phyloP scores from a whole-genome alignment of 2,888 invertebrate species.

The Cryptus armator region DNA sequence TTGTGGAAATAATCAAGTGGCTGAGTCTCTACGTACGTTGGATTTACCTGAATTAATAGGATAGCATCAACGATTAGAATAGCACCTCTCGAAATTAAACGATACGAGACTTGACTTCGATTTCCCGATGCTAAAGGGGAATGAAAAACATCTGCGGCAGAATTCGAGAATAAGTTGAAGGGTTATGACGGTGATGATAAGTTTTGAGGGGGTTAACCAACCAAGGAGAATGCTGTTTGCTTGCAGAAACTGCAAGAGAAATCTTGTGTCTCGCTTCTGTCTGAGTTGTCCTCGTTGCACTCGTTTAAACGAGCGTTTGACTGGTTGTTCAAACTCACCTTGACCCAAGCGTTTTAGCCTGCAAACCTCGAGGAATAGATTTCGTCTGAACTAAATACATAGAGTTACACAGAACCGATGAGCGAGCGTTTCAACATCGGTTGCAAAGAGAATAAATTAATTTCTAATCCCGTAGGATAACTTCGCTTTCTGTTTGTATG shows the following conservation, averaged over 20 bases:
- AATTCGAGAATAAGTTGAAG: constrained; percentile 21
- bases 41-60: constrained; percentile 50
- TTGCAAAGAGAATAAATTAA: constrained; percentile 41
- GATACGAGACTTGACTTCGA: background rate
- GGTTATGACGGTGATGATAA: background rate
- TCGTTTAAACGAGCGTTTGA: constrained; percentile 54
- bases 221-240: constrained; percentile 47
- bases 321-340: constrained; percentile 51
- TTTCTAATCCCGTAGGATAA: constrained; percentile 1
- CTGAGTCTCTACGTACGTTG: background rate
- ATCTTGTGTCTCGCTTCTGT: constrained; percentile 12
- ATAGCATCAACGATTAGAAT: constrained; percentile 40
- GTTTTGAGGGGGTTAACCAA: background rate
- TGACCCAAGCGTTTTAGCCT: constrained; percentile 21
- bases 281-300: constrained; percentile 40
- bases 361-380: background rate
- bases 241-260: constrained; percentile 9
- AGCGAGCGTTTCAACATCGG: constrained; percentile 18
- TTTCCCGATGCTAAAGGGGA: background rate
- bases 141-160: background rate
- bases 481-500: background rate
- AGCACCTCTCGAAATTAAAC: constrained; percentile 48
- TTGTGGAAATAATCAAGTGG: background rate
- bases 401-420: background rate
- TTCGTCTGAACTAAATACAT: constrained; percentile 5